Percentiles rank a stretch among this genome's conserved stretches.
phyloP scores from a whole-genome alignment of 2,888 invertebrate genomes.

The Agrilus cyanescens region DNA sequence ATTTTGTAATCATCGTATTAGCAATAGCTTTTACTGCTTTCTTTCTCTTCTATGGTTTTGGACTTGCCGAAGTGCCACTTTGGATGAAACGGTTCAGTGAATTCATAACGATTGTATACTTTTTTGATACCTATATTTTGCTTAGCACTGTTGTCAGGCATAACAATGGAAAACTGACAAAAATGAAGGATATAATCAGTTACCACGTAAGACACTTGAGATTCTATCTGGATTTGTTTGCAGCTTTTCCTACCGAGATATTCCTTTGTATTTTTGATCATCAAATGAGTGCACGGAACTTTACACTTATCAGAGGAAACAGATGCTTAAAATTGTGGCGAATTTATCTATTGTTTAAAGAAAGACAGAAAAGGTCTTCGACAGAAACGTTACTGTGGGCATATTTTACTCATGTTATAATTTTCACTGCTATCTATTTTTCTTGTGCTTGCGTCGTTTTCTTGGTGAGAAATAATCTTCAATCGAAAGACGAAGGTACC shows the following conservation, averaged over 20 bases:
- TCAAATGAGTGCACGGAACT: slow-evolving; percentile 1
- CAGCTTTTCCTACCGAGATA: slow-evolving; percentile 13
- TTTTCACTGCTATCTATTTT: slow-evolving; percentile 6
- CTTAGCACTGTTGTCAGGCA: slow-evolving; percentile 12
- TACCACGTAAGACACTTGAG: slow-evolving; percentile 6
- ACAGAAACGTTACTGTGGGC: slow-evolving; percentile 6
- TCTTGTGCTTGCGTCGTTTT: slow-evolving; percentile 3
- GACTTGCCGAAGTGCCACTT: background rate
- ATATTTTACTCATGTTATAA: slow-evolving; percentile 6
- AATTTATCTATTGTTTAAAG: slow-evolving; percentile 5
- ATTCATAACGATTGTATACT: slow-evolving; percentile 7
- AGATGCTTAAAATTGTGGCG: slow-evolving; percentile 13
- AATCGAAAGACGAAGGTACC: too few relatives aligned
- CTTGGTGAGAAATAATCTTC: too few relatives aligned
- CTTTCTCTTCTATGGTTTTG: slow-evolving; percentile 12
- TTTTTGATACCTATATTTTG: slow-evolving; percentile 12
- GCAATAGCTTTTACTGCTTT: slow-evolving; percentile 5
- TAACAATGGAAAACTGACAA: slow-evolving; percentile 5
- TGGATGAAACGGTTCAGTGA: slow-evolving; percentile 2
- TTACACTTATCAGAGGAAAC: slow-evolving; percentile 11
- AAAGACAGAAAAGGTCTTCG: slow-evolving; percentile 6
- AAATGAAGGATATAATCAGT: slow-evolving; percentile 9
- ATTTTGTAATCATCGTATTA: slow-evolving; percentile 5
- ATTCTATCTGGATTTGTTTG: slow-evolving; percentile 11
- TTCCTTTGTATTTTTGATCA: slow-evolving; percentile 10